A percentile compares a stretch with the other conserved stretches of the same genome.
These are phyloP conservation scores for Anas georgica DNA, from an alignment of 2,797 vertebrate genomes.

Conservation along the genomic window DNA sequence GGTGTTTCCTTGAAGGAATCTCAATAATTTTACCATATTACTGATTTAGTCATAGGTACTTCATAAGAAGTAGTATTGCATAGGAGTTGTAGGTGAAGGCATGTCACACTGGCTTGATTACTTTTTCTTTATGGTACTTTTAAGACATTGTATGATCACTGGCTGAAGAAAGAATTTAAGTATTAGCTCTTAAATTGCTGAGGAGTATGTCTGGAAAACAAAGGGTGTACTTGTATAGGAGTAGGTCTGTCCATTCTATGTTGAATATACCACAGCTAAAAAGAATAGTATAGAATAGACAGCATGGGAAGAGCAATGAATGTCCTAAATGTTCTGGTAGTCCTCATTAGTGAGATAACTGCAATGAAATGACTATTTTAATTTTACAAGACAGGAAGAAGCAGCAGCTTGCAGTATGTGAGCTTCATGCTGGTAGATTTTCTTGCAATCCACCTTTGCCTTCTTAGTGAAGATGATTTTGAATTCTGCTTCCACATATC, in stretches of 20 bases:
- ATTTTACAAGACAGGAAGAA: neutral
- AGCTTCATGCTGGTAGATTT: neutral
- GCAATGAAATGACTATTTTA: neutral
- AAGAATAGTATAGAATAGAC: neutral
- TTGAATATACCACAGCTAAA: neutral
- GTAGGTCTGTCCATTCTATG: neutral
- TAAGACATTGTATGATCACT: neutral
- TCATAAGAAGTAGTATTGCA: neutral
- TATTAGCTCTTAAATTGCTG: neutral
- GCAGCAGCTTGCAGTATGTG: neutral
- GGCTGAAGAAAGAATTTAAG: neutral
- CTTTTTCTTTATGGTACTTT: neutral
- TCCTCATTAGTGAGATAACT: neutral
- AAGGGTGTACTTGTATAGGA: rapidly evolving
- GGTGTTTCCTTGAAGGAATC: neutral
- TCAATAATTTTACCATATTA: neutral
- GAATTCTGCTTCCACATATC: neutral
- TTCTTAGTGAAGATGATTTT: neutral
- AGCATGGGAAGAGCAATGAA: neutral
- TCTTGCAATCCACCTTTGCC: neutral
- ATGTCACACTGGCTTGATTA: neutral
- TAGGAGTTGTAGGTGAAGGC: neutral
- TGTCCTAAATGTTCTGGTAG: neutral
- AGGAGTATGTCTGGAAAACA: neutral
- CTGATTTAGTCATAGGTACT: neutral